phyloP scores from a whole-genome alignment of 2,888 invertebrate genomes.

The Pemphredon lugubris region DNA sequence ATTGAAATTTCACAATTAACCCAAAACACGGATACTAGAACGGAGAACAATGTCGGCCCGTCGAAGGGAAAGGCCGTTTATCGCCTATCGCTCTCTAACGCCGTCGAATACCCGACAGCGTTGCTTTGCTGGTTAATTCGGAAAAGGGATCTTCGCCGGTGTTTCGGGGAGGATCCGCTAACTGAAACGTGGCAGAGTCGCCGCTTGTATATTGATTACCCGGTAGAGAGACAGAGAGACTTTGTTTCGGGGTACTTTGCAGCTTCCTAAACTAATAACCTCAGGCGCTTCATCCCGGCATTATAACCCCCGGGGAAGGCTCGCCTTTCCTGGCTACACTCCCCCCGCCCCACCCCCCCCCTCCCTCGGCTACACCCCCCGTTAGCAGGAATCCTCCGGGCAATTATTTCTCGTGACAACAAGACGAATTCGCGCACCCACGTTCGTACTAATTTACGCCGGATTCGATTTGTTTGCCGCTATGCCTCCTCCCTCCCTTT shows the following conservation, averaged over 20 bases:
- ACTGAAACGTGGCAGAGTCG: constrained; percentile 63
- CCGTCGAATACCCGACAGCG: constrained; percentile 29
- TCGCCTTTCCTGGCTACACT: constrained; percentile 28
- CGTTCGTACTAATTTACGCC: constrained; percentile 59
- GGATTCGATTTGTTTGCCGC: constrained; percentile 61
- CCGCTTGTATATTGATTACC: constrained; percentile 77
- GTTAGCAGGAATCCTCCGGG: constrained; percentile 56
- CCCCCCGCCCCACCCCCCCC: constrained; percentile 20
- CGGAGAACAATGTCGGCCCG: not conserved
- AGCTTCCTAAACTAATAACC: constrained; percentile 78
- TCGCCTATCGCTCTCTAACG: constrained; percentile 52
- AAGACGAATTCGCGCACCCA: constrained; percentile 62
- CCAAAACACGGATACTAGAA: not conserved
- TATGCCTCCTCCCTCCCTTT: constrained; percentile 12
- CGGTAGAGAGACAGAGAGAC: constrained; percentile 64
- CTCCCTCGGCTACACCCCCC: too few relatives aligned
- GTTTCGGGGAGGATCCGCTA: constrained; percentile 48
- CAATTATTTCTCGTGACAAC: constrained; percentile 68
- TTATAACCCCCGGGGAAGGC: constrained; percentile 63
- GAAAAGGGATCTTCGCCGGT: constrained; percentile 41
- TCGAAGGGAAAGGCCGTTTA: constrained; percentile 33
- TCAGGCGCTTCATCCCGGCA: constrained; percentile 66
- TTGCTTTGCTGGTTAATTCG: constrained; percentile 45
- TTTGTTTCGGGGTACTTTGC: constrained; percentile 72
- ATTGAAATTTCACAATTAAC: not conserved